Base-by-base conservation (phyloP, 2,113 vertebrate species). In the Oreochromis aureus region DNA sequence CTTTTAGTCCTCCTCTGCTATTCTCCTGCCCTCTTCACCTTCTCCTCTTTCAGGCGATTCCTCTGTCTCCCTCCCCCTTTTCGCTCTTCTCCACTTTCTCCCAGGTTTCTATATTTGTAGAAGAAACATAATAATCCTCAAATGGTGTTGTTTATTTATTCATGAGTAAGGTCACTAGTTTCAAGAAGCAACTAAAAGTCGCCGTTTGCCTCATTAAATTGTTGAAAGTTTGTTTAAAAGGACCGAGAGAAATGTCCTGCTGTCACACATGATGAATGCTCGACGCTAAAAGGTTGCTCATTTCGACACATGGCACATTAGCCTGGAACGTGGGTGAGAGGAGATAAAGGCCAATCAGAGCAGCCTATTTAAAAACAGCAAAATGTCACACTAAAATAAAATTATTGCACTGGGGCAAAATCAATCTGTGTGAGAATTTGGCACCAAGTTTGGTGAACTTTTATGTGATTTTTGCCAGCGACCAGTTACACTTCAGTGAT, bases 131-230 rank as follows among this genome's bases (percentile, higher is more conserved):
- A 87, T 88, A 66, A 93, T 85, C 83, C 85, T 91, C 73, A 69
- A 84, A 83, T 22, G 46, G 73, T 10, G 27, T 63, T 80, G 82
- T 86, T 86, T 90, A 86, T 91, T 89, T 88, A 87, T 88, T 89
- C 41, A 90, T 87, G 66, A 71, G 58, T 12, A 6, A 58, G 55
- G 11, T 87, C 79, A 84, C 76, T 73, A 61, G 51, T 83, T 90
- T 83, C 54, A 80, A 76, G 19, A 27, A 81, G 39, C 48, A 30
- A 83, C n/a, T 41, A 51, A 15, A 79, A 36, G 11, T 53, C 11
- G n/a, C 41, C 8, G 11, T 88, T 85, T 71, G 48, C 53, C 63
- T n/a, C 54, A 69, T 81, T 46, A 80, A 84, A 63, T 16, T 15
- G 3, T 15, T 24, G 48, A 36, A 59, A 78, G n/a, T 48, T 54